These are phyloP conservation scores for Dendroctonus ponderosae DNA, from an alignment of 1,140 invertebrate species.

Conservation along the genomic window DNA sequence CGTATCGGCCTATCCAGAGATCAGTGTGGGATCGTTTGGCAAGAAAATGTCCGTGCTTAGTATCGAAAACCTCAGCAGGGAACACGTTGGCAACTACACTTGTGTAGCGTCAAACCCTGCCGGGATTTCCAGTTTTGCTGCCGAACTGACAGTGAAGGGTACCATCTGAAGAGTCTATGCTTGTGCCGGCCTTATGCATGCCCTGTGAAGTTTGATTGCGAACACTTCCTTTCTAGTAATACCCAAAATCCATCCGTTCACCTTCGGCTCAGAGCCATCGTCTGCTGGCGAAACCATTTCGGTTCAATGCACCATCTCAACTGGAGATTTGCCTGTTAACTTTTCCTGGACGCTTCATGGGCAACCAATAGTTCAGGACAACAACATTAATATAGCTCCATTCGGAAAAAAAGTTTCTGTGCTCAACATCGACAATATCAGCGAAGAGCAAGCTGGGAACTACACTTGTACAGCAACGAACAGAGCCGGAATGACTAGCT, in stretches of 20 bases:
- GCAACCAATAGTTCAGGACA: conserved; percentile 48
- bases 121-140: conserved; percentile 64
- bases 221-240: conserved; percentile 34
- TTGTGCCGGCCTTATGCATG: conserved; percentile 58
- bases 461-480: conserved; percentile 72
- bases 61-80: conserved; percentile 64
- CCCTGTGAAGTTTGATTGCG: background rate
- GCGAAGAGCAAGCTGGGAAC: conserved; percentile 69
- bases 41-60: conserved; percentile 70
- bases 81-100: conserved; percentile 72
- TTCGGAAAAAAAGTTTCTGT: conserved; percentile 69
- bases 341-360: conserved; percentile 67
- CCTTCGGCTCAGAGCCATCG: conserved; percentile 59
- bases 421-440: conserved; percentile 67
- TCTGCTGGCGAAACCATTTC: conserved; percentile 49
- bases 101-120: conserved; percentile 72
- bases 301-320: conserved; percentile 41
- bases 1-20: conserved; percentile 44
- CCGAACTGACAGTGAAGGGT: conserved; percentile 72
- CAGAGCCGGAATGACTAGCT: conserved; percentile 65
- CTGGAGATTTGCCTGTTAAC: conserved; percentile 48
- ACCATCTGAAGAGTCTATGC: conserved; percentile 12
- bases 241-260: conserved; percentile 67
- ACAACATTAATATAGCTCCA: conserved; percentile 50
- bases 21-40: conserved; percentile 58